Evolutionary conservation across 2,113 vertebrate species (phyloP), one percentile per base, ranked within the genome.

Genomic region (Isurus oxyrinchus): DNA sequence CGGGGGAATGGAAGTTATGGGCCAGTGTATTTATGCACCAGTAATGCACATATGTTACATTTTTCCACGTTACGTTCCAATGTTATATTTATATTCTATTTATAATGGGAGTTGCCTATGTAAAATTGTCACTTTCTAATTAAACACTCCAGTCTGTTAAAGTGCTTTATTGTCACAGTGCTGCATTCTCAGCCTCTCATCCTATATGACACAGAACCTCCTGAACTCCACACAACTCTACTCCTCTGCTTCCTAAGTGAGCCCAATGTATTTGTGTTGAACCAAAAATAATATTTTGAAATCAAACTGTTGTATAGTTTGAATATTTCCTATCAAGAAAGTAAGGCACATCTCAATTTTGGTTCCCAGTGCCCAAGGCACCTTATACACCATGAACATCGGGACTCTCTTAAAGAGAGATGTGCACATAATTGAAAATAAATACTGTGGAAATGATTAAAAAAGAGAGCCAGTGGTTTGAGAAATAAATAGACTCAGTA

Each of bases 401-500:
- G 61, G 4, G 5, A 95, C 35, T 95, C 94, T 40, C n/a, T 69
- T 27, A 27, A 69, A 66, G 63, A 69, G 63, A 61, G 55, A 95
- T 8, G 27, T 69, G 94, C 67, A 69, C 25, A 19, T 72, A 53
- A 53, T 69, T 69, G 66, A 95, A 95, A 95, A 53, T 95, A 69
- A 95, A 95, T 72, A 44, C 44, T 95, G 94, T 53, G 66, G 23
- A 76, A 76, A 49, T 35, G 67, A 95, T 95, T 53, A 72, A 55
- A 69, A 72, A 95, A 95, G 35, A 69, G 67, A 95, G 69, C 44
- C 61, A 44, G 27, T 55, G 40, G 40, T 76, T 95, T 11, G 49
- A 95, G 49, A 72, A 95, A 69, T 95, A 67, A 95, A 95, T 95
- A 69, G 67, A 27, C 44, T 72, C 49, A 53, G 27, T 95, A 72